Evolutionary conservation across 2,113 vertebrate species (phyloP), one percentile per base, ranked within the genome.

Genomic region (Anguilla rostrata): DNA sequence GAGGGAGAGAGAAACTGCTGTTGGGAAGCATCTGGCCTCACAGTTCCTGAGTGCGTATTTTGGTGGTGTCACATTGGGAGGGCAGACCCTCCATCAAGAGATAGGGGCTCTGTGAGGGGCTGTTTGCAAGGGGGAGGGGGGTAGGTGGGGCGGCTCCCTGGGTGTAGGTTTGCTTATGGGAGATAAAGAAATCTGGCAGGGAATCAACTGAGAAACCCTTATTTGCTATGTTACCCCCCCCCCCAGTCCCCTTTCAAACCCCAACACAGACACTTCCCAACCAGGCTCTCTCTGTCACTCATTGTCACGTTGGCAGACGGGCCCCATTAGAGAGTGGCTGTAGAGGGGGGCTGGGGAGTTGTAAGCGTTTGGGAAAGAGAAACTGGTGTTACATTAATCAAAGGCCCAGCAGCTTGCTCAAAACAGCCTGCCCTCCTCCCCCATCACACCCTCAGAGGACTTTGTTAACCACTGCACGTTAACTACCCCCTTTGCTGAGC

Each of bases 141-240:
- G 60, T 41, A 14, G 84, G 15, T 39, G 29, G 82, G 86, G 63
- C 18, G 71, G 75, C 18, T 78, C 43, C 46, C 75, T 80, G 82
- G 86, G 75, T 80, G 86, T 40, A 39, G 34, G 75, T 78, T 66
- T 43, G 83, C 39, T 34, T 26, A 46, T 5, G 79, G 41, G 49
- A 87, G 81, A 86, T 43, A 66, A 82, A 75, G 56, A 71, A 81
- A 82, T 60, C 83, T 57, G 46, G 29, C 66, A 87, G 78, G 53
- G 86, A 85, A 84, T 34, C 83, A 53, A 78, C 66, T 15, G n/a
- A 86, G 40, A 39, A 40, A 80, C 15, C 81, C 86, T 53, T 20
- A 22, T 22, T 66, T 8, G 18, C 18, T 66, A 20, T 66, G 46
- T 29, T 63, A 34, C 16, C 39, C 29, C 29, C 40, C n/a, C 40